Base-by-base conservation (phyloP, 2,797 vertebrate species). In the Artibeus lituratus region DNA sequence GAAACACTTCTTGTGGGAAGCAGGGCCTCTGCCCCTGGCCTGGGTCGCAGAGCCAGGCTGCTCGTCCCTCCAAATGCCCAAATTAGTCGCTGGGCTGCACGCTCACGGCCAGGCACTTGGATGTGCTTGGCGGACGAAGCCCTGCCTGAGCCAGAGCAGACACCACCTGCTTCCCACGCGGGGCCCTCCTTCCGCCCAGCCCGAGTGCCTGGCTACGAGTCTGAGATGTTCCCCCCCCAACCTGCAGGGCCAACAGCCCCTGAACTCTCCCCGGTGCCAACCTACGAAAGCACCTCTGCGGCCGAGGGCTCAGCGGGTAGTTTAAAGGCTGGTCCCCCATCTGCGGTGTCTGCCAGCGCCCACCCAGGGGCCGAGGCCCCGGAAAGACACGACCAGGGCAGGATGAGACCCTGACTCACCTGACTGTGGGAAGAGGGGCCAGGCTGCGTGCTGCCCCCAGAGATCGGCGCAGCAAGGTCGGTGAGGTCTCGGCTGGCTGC, bases 21-120 rank as follows among this genome's bases (percentile, higher is more conserved):
- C 0, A 12, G 70, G 39, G 89, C 39, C 86, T 88, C 51, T 2
- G 22, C 26, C 10, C 29, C 37, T 51, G 82, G 26, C 70, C 1
- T 3, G 55, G 1, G 2, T 73, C 9, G 22, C 9, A 59, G 16
- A 72, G 53, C 32, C 14, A n/a, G 35, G 32, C 47, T 1, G 11
- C 42, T 65, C 78, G 76, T 67, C 92, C 70, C 57, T 90, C 29
- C 67, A 72, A 95, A 53, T 1, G 24, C n/a, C 73, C 81, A 67
- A 67, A 87, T 87, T 2, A 73, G 84, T 62, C 59, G 10, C 32
- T 47, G 0, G 10, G 73, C 80, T 65, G 57, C n/a, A 10, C 0
- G 0, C 49, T 72, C 90, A 81, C 0, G 0, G 51, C 16, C 35
- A 3, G 1, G 55, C 55, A 10, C 12, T n/a, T 29, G 2, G 90